Base-by-base conservation (phyloP, 2,888 invertebrate species). In the Crioceris asparagi region DNA sequence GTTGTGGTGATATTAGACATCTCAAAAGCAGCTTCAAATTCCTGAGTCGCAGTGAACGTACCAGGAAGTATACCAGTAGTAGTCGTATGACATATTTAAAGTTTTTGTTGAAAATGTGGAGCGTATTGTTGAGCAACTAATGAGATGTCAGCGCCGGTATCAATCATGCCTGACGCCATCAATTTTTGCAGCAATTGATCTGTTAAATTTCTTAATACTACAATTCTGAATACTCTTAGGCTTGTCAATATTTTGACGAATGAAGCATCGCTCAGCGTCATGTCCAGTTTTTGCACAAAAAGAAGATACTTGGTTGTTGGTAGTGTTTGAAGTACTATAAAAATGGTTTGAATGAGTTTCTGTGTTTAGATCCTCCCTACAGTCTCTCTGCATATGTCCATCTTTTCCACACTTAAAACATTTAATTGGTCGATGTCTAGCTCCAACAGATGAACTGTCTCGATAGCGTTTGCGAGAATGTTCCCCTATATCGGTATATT, bases 131-230 rank as follows among this genome's bases (percentile, higher is more conserved):
- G 12, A 7, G 34, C 21, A 15, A 34, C 25, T 5, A 44, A 12
- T 7, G 39, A 36, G 17, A 38, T 21, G 16, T 44, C 42, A 11
- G 39, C 32, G 4, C 44, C 44, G n/a, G 39, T 44, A 36, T 44
- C 44, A 12, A 44, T 27, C 7, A 43, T n/a, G 7, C 36, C 41
- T 15, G 17, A 14, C 14, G n/a, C 31, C 32, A 14, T 38, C 36
- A 15, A 39, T 30, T n/a, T 27, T 16, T 10, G 30, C 6, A 10
- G 10, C 15, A 18, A 33, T 21, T n/a, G n/a, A n/a, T n/a, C n/a
- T n/a, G n/a, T n/a, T n/a, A 10, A n/a, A n/a, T 19, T 30, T 37
- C 23, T 38, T 38, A 15, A 15, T 19, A 14, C 25, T 21, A 27
- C 44, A 38, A 19, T 40, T 16, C 29, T 43, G 40, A 7, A 45